Evolutionary conservation across 1,140 invertebrate genomes (phyloP), one percentile per base, ranked within the genome.

Genomic region (Drosophila subpulchrella): DNA sequence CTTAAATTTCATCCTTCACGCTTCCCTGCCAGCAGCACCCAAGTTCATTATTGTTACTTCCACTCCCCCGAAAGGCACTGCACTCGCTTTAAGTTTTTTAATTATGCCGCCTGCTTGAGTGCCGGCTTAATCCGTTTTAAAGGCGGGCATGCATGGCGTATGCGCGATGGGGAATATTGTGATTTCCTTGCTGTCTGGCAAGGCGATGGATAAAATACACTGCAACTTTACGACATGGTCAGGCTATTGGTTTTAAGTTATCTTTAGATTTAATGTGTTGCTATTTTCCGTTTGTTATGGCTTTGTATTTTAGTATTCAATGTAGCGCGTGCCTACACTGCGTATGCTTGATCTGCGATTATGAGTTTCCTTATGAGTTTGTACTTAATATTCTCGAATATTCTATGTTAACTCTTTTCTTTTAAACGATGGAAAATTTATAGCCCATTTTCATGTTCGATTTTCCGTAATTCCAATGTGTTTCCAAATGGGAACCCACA

Each of bases 21-120:
- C 51, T 65, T 15, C 34, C 39, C 30, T 15, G 27, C 59, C 13
- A 20, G 6, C 65, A 50, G 6, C 65, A 50, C 51, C 24, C 66
- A 68, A 39, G 34, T 70, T 70, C 36, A 17, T 68, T 68, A 56
- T 57, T 68, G 50, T 27, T 47, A 34, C 7, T 48, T 20, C 27
- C 66, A 13, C 13, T 10, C 15, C 27, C 13, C 15, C 41, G 3
- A 0, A 17, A 41, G 11, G 10, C 6, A 8, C n/a, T 24, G 44
- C 39, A 48, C 27, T 44, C 4, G 41, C 54, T 53, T 75, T 75
- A 53, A 75, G 48, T 66, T 74, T 63, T 75, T 75, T 75, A 75
- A 75, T 75, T 75, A 75, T 54, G 47, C 46, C n/a, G 34, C 67
- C 36, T 41, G 67, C 20, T 55, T 70, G 48, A 50, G 38, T 53